These are phyloP conservation scores for Aepyceros melampus DNA, from an alignment of 2,113 vertebrate genomes.

Conservation along the genomic window DNA sequence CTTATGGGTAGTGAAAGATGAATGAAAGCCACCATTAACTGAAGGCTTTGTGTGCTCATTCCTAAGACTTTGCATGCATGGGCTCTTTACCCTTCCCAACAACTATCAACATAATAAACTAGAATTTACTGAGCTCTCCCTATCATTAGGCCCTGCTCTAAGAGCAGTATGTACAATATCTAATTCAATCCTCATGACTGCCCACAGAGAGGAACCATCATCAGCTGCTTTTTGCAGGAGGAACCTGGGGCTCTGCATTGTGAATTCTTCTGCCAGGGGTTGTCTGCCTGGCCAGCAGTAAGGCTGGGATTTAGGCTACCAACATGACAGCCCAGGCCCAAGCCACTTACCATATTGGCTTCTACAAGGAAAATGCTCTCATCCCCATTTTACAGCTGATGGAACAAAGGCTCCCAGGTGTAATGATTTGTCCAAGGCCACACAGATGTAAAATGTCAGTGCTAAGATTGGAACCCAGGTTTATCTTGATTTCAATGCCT, in stretches of 20 bases:
- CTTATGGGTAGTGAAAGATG: neutral
- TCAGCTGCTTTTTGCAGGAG: neutral
- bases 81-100: neutral
- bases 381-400: neutral
- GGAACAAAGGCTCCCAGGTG: neutral
- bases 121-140: neutral
- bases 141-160: neutral
- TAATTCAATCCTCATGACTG: neutral
- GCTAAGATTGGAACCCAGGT: too few relatives aligned
- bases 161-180: neutral
- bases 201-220: neutral
- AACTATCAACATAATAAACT: neutral
- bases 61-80: neutral
- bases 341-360: neutral
- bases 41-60: neutral
- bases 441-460: neutral
- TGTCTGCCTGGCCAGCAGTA: neutral
- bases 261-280: neutral
- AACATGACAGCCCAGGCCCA: neutral
- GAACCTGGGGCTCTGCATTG: rapidly evolving
- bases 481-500: neutral
- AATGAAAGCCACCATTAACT: neutral
- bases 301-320: neutral
- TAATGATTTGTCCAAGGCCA: neutral
- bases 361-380: neutral